Evolutionary conservation across 2,888 invertebrate species (phyloP).

Genomic region (Pandemis cinnamomeana): DNA sequence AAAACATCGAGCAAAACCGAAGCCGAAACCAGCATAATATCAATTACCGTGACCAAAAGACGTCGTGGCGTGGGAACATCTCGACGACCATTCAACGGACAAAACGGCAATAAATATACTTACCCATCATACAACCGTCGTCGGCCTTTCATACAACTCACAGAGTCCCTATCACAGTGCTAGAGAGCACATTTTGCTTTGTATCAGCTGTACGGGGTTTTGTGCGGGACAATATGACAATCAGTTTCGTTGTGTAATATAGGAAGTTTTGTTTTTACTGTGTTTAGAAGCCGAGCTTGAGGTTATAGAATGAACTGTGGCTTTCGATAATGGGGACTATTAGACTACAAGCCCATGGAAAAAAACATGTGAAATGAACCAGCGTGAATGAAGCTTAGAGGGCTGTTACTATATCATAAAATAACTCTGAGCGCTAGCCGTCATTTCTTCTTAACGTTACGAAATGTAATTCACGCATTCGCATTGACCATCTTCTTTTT

Average conservation of each 20-base stretch:
- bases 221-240: constrained; percentile 29
- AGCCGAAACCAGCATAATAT: not conserved
- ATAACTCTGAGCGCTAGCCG: no score
- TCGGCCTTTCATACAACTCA: constrained; percentile 24
- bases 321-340: no score
- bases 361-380: no score
- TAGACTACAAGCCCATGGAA: no score
- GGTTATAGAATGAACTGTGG: no score
- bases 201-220: not conserved
- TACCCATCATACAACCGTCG: constrained; percentile 8
- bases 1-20: constrained; percentile 4
- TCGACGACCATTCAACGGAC: constrained; percentile 22
- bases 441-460: no score
- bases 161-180: constrained; percentile 1
- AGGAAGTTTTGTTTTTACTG: constrained; percentile 12
- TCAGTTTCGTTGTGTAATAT: constrained; percentile 31
- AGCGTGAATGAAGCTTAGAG: no score
- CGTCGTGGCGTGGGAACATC: constrained; percentile 39
- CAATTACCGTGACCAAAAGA: constrained; percentile 28
- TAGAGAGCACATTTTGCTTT: not conserved
- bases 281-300: not conserved
- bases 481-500: no score
- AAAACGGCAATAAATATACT: constrained; percentile 38
- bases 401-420: no score
- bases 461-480: no score